Conservation (phyloP, 2,113 vertebrate species). For the Monopterus albus region DNA sequence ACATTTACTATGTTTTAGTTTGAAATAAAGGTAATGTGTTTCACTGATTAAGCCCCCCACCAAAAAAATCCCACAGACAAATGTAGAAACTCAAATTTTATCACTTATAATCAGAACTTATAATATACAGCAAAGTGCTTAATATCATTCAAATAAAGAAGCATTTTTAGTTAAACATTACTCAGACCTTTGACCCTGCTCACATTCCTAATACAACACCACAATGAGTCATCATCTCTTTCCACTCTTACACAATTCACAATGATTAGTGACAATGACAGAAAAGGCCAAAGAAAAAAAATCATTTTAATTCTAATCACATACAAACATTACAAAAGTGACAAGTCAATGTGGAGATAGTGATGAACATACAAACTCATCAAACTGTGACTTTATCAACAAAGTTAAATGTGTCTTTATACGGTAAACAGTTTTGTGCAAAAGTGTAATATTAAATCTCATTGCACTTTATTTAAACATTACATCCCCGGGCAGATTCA, state of each 20-base stretch:
- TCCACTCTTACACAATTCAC: slow-evolving; percentile 20
- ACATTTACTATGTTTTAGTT: neutral
- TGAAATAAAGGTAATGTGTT: neutral
- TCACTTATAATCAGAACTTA: slow-evolving; percentile 5
- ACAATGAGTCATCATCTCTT: slow-evolving; percentile 61
- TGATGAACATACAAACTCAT: neutral
- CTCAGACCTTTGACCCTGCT: slow-evolving; percentile 37
- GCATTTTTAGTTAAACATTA: slow-evolving; percentile 53
- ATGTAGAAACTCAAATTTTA: slow-evolving; percentile 12
- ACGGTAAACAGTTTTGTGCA: slow-evolving; percentile 1
- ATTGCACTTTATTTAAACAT: slow-evolving; percentile 59
- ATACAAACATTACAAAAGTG: slow-evolving; percentile 21
- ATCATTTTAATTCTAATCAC: neutral
- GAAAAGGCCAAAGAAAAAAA: neutral
- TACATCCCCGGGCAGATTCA: slow-evolving; percentile 1
- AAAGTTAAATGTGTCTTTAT: neutral
- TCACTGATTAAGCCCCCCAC: too few relatives aligned
- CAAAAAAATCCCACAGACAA: too few relatives aligned
- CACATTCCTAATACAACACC: slow-evolving; percentile 63
- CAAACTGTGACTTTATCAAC: slow-evolving; percentile 14
- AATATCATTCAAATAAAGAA: neutral
- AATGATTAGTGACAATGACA: neutral
- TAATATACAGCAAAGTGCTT: neutral
- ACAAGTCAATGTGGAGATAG: slow-evolving; percentile 11
- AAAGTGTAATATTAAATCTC: slow-evolving; percentile 20